Evolutionary conservation across 2,113 vertebrate genomes (phyloP), one percentile per base, ranked within the genome.

Genomic region (Euleptes europaea): DNA sequence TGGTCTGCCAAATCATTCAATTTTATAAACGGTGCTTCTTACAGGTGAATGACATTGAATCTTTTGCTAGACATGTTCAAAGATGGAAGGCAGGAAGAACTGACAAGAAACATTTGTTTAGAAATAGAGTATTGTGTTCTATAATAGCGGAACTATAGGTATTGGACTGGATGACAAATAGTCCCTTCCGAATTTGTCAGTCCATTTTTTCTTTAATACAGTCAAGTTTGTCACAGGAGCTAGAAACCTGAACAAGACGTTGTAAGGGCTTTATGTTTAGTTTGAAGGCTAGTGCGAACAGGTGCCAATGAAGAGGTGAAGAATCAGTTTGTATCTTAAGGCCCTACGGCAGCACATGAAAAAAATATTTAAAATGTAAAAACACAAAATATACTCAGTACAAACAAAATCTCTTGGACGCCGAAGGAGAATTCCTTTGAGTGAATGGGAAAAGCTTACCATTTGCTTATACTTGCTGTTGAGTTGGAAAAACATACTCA

Each of bases 351-450:
- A 67, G n/a, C 21, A 81, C 38, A 54, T 38, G n/a, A 33, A 86
- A 57, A 44, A 12, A 23, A 65, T 60, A 3, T 3, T 21, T 81
- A 73, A 3, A 80, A 88, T 86, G 80, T 33, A 79, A 54, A 88
- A 67, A 13, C 38, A 70, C 86, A 90, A 82, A 65, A 21, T 54
- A 33, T 88, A 90, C 77, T 57, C 47, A 81, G 66, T 19, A 33
- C 17, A 66, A 74, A 47, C 4, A 63, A 57, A 57, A 57, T 57
- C 3, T 78, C 60, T 1, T 54, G 76, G 70, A 7, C 5, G 71
- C 38, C 6, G 38, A 57, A 47, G 85, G 21, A n/a, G 66, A 81
- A 44, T 0, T 81, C 76, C 12, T 57, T 83, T 70, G 89, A 54
- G 83, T 51, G 83, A 28, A 35, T 19, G 60, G 42, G 49, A 44